Evolutionary conservation across 2,888 invertebrate species (phyloP).

Genomic region (Ophonus ardosiacus): DNA sequence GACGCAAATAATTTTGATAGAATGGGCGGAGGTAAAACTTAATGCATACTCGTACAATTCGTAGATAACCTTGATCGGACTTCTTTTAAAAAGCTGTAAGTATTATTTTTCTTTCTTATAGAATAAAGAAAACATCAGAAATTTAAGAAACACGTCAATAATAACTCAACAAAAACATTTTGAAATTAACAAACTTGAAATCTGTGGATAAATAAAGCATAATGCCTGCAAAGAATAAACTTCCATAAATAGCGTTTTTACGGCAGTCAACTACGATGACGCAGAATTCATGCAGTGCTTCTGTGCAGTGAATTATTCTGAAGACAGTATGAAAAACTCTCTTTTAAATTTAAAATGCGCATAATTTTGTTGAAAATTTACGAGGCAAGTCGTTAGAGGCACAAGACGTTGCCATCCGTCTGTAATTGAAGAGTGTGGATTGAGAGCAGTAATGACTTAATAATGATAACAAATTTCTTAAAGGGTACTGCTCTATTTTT

Average conservation of each 20-base stretch:
- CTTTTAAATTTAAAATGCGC: slow-evolving; percentile 50
- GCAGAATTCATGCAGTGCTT: slow-evolving; percentile 19
- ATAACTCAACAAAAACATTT: not conserved
- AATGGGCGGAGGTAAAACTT: too few relatives aligned
- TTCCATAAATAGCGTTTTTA: slow-evolving; percentile 39
- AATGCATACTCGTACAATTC: too few relatives aligned
- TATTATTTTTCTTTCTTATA: not conserved
- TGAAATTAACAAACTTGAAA: slow-evolving; percentile 19
- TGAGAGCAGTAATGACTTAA: slow-evolving; percentile 28
- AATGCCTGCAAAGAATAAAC: slow-evolving; percentile 1
- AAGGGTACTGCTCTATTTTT: slow-evolving; percentile 26
- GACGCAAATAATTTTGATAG: too few relatives aligned
- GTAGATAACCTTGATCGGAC: too few relatives aligned
- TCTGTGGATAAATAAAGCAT: slow-evolving; percentile 12
- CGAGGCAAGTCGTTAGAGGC: slow-evolving; percentile 44
- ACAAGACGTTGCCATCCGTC: slow-evolving; percentile 21
- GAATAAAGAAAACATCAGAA: not conserved
- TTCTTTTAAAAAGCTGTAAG: not conserved
- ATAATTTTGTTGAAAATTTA: slow-evolving; percentile 48
- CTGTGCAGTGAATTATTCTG: slow-evolving; percentile 7
- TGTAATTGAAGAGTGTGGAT: slow-evolving; percentile 26
- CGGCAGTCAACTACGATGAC: not conserved
- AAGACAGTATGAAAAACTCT: slow-evolving; percentile 45
- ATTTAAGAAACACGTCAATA: not conserved
- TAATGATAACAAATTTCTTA: slow-evolving; percentile 47